Evolutionary conservation across 2,888 invertebrate species (phyloP).

Genomic region (Melitaea athalia): DNA sequence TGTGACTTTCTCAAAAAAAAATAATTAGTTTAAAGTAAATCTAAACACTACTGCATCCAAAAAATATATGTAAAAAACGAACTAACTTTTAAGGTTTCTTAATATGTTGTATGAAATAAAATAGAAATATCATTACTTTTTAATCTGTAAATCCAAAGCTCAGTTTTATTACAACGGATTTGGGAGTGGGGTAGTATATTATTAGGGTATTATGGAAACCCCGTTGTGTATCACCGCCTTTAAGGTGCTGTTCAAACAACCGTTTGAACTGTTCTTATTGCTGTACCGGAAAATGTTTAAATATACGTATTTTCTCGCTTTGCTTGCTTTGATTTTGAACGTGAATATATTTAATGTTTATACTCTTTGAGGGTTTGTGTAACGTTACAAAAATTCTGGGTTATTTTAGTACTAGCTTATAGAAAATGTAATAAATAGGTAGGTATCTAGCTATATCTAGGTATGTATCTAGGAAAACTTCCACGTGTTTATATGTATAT

Average conservation of each 20-base stretch:
- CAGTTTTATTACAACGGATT: constrained; percentile 18
- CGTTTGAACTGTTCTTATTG: constrained; percentile 24
- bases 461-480: too few species aligned
- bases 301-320: constrained; percentile 11
- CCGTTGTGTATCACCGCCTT: constrained; percentile 45
- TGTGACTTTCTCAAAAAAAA: too few species aligned
- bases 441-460: too few species aligned
- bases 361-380: too few species aligned
- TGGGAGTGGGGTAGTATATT: constrained; percentile 54
- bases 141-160: not conserved
- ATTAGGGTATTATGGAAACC: constrained; percentile 60
- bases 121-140: not conserved
- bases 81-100: too few species aligned
- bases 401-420: not conserved
- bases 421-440: not conserved
- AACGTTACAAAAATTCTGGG: too few species aligned
- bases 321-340: constrained; percentile 9
- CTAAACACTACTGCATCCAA: too few species aligned
- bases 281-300: constrained; percentile 16
- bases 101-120: not conserved
- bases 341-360: not conserved
- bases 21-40: too few species aligned
- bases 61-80: too few species aligned
- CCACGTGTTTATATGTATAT: too few species aligned
- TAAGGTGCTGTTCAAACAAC: constrained; percentile 28